phyloP scores from a whole-genome alignment of 2,888 invertebrate species.

The Conchocele bisecta region DNA sequence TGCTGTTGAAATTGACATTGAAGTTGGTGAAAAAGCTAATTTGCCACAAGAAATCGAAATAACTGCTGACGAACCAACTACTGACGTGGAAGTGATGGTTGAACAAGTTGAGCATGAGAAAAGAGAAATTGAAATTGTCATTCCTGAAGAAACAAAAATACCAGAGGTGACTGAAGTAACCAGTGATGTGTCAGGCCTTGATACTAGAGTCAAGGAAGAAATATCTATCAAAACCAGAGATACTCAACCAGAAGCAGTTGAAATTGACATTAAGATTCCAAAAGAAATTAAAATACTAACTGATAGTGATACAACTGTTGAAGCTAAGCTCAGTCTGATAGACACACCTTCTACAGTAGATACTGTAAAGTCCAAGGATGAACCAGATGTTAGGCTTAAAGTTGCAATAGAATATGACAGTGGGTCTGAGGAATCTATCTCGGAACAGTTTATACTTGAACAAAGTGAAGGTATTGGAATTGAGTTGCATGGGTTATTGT shows the following conservation, averaged over 20 bases:
- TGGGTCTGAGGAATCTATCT: conserved; percentile 40
- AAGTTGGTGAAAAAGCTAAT: conserved; percentile 2
- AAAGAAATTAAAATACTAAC: too few species aligned
- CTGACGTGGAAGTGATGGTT: not conserved
- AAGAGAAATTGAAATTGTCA: too few species aligned
- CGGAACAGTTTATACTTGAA: conserved; percentile 43
- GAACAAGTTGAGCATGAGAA: not conserved
- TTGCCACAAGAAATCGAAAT: not conserved
- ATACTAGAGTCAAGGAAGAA: too few species aligned
- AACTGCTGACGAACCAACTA: not conserved
- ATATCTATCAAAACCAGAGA: too few species aligned
- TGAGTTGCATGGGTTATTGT: too few species aligned
- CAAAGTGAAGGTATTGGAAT: too few species aligned
- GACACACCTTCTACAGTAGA: not conserved
- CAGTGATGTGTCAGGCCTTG: not conserved
- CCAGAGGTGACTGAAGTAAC: not conserved
- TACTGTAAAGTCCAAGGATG: conserved; percentile 3
- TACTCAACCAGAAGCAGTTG: not conserved
- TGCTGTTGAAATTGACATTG: not conserved
- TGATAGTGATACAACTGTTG: too few species aligned
- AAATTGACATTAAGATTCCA: not conserved
- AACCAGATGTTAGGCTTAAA: conserved; percentile 21
- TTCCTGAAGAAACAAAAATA: not conserved
- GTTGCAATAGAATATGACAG: conserved; percentile 38
- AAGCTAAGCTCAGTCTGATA: too few species aligned